Conservation (phyloP, 2,888 invertebrate species). For the Dicyrtomina minuta region DNA sequence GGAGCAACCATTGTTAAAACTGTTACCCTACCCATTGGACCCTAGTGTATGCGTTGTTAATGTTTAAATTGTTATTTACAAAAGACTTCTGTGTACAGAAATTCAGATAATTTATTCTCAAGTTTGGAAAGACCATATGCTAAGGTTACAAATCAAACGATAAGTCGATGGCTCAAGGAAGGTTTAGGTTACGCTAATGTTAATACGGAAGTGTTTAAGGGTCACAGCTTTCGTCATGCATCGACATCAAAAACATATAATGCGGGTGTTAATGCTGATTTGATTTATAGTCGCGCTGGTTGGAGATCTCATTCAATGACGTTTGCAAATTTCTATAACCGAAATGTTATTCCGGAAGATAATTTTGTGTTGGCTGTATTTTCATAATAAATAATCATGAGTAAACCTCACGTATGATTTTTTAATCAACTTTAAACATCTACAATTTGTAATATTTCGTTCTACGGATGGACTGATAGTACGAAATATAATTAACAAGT, state of each 20-base stretch:
- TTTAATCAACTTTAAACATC: no score
- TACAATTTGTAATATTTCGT: no score
- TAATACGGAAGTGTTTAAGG: not conserved
- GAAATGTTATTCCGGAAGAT: not conserved
- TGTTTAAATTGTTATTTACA: not conserved
- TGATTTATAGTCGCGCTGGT: not conserved
- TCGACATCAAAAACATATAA: slow-evolving; percentile 5
- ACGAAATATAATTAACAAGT: no score
- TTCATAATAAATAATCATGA: no score
- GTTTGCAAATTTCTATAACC: slow-evolving; percentile 5
- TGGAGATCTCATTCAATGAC: not conserved
- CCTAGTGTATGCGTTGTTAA: not conserved
- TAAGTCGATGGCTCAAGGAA: not conserved
- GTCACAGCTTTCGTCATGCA: slow-evolving; percentile 2
- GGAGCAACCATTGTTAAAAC: not conserved
- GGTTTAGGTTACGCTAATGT: not conserved
- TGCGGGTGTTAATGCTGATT: not conserved
- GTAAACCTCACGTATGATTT: no score
- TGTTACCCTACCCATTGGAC: not conserved
- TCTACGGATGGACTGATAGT: no score
- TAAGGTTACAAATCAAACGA: not conserved
- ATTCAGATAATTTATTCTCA: slow-evolving; percentile 5
- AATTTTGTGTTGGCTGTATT: no score
- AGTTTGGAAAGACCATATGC: not conserved
- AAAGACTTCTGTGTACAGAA: not conserved